Conservation (phyloP, 2,797 vertebrate genomes). For the Muraenolepis orangiensis region DNA sequence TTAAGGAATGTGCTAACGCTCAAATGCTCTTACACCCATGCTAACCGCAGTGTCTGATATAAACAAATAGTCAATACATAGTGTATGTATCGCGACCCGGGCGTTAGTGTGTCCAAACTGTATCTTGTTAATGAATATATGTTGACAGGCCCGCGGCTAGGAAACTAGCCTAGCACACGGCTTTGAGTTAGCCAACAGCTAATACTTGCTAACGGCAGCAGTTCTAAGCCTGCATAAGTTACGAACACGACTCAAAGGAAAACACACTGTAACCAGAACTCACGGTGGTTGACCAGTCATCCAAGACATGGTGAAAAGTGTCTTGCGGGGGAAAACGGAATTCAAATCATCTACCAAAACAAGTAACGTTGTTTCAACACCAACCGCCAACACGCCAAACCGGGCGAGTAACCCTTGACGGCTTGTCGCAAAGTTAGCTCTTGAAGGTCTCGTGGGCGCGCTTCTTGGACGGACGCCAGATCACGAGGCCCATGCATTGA, state of each 20-base stretch:
- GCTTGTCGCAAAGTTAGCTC: not conserved
- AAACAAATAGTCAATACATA: not conserved
- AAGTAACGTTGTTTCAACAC: not conserved
- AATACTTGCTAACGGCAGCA: not conserved
- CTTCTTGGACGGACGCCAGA: not conserved
- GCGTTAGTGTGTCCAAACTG: not conserved
- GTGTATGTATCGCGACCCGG: not conserved
- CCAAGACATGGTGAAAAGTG: slow-evolving; percentile 70
- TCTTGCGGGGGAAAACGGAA: slow-evolving; percentile 10
- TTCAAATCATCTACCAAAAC: slow-evolving; percentile 7
- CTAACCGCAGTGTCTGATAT: too few species aligned
- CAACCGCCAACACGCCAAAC: not conserved
- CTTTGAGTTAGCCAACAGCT: not conserved
- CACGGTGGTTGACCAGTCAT: slow-evolving; percentile 77
- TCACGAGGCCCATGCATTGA: not conserved
- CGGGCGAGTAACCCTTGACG: not conserved
- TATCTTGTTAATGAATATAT: not conserved
- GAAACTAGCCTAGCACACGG: not conserved
- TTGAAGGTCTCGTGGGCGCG: not conserved
- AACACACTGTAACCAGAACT: slow-evolving; percentile 37
- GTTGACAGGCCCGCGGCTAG: not conserved
- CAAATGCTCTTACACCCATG: too few species aligned
- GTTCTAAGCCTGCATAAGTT: not conserved
- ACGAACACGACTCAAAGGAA: fast-evolving
- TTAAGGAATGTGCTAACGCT: not conserved